These are phyloP conservation scores for Colletes latitarsis DNA, from an alignment of 1,140 invertebrate genomes.

Conservation along the genomic window DNA sequence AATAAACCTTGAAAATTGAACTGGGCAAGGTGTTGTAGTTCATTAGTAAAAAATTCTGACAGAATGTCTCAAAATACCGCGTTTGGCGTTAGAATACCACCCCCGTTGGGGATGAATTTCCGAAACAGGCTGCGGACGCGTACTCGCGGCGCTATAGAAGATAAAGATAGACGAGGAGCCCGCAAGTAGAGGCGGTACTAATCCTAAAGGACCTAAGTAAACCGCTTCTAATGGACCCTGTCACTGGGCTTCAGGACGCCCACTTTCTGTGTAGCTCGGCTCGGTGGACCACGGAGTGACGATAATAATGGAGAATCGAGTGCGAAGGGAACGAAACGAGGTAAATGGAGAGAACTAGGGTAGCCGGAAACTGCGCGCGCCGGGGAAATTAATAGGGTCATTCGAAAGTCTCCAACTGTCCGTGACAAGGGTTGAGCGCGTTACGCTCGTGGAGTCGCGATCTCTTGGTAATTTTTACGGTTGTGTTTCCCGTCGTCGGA, in stretches of 20 bases:
- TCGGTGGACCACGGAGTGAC: slow-evolving; percentile 50
- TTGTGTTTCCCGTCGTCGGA: background rate
- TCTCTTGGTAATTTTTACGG: slow-evolving; percentile 7
- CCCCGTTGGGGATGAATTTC: too few relatives aligned
- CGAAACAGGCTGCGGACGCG: background rate
- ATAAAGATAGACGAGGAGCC: slow-evolving; percentile 24
- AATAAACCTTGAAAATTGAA: too few relatives aligned
- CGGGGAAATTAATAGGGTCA: slow-evolving; percentile 51
- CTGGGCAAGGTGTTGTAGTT: too few relatives aligned
- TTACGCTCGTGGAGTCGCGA: background rate
- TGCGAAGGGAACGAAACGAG: slow-evolving; percentile 59
- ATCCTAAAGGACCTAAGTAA: slow-evolving; percentile 69
- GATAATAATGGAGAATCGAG: slow-evolving; percentile 68
- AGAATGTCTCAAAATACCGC: too few relatives aligned
- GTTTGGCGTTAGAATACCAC: too few relatives aligned
- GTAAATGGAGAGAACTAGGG: slow-evolving; percentile 31
- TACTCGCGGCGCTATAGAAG: background rate
- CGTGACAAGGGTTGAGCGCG: slow-evolving; percentile 28
- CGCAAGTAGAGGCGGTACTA: slow-evolving; percentile 47
- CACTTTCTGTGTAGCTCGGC: slow-evolving; percentile 58
- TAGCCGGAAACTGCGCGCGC: background rate
- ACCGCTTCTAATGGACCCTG: slow-evolving; percentile 71
- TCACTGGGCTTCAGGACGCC: slow-evolving; percentile 59
- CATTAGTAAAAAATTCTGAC: too few relatives aligned
- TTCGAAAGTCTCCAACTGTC: slow-evolving; percentile 33